Evolutionary conservation across 1,140 invertebrate genomes (phyloP).

Genomic region (Caenorhabditis elegans): WBcel235 BX284606.5:7536501-7537000

Average conservation of each 20-base stretch:
- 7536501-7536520: slow-evolving; percentile 29
- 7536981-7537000: slow-evolving; percentile 54
- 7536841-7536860: slow-evolving; percentile 56
- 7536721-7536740: slow-evolving; percentile 61
- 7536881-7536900: slow-evolving; percentile 50
- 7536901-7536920: slow-evolving; percentile 51
- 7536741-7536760: slow-evolving; percentile 65
- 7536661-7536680: slow-evolving; percentile 38
- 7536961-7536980: slow-evolving; percentile 52
- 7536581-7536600: background rate
- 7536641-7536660: background rate
- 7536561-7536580: slow-evolving; percentile 15
- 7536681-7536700: slow-evolving; percentile 5
- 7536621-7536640: background rate
- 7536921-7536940: slow-evolving; percentile 58
- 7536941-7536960: slow-evolving; percentile 55
- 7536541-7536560: background rate
- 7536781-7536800: slow-evolving; percentile 58
- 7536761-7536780: slow-evolving; percentile 64
- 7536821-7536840: slow-evolving; percentile 52
- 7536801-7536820: slow-evolving; percentile 51
- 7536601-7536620: too few species aligned
- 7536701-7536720: slow-evolving; percentile 50
- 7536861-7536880: slow-evolving; percentile 49
- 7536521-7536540: slow-evolving; percentile 11